Evolutionary conservation across 2,888 invertebrate species (phyloP).

Genomic region (Cinara cedri): DNA sequence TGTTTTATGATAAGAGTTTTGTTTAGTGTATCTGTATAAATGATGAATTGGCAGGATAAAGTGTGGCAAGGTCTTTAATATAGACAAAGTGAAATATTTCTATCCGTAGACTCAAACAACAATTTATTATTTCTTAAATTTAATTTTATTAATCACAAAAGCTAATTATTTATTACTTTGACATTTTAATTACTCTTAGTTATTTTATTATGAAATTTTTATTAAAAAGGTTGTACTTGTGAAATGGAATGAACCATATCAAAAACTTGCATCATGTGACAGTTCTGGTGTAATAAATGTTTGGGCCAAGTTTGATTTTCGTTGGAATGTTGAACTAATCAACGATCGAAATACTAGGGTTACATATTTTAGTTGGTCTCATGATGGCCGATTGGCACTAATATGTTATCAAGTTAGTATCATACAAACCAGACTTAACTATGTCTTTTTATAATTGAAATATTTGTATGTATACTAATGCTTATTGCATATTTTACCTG

Average conservation of each 20-base stretch:
- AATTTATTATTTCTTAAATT: not conserved
- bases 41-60: no score
- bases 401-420: slow-evolving; percentile 88
- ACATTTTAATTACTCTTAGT: slow-evolving; percentile 4
- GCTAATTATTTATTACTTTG: not conserved
- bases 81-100: no score
- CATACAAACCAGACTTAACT: not conserved
- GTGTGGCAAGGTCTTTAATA: no score
- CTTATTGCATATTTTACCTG: not conserved
- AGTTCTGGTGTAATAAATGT: slow-evolving; percentile 97
- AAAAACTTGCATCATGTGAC: slow-evolving; percentile 97
- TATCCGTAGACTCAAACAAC: no score
- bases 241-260: slow-evolving; percentile 98
- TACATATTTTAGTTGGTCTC: slow-evolving; percentile 98
- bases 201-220: not conserved
- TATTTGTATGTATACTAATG: not conserved
- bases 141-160: slow-evolving; percentile 19
- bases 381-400: slow-evolving; percentile 96
- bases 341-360: slow-evolving; percentile 97
- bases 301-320: slow-evolving; percentile 98
- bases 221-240: slow-evolving; percentile 83
- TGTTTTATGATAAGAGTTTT: no score
- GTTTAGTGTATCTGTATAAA: no score
- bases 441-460: not conserved
- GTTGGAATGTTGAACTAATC: slow-evolving; percentile 98